A percentile compares a stretch with the other conserved stretches of the same genome.
These are phyloP conservation scores for Scaptomyza reducta DNA, from an alignment of 2,888 invertebrate genomes.

Conservation along the genomic window DNA sequence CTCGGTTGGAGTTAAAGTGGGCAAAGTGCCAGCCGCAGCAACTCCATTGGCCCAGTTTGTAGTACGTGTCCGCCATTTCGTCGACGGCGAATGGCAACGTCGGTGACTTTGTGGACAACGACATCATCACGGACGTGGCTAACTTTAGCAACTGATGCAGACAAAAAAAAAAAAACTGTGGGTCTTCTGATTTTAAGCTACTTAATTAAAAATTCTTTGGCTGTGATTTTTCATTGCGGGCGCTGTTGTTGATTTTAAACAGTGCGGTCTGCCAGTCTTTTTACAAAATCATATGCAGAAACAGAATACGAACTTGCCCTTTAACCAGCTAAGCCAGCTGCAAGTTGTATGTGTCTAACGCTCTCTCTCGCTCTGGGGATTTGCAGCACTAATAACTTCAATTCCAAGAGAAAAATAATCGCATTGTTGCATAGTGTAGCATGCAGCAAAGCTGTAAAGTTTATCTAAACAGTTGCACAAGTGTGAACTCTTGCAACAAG, in stretches of 20 bases:
- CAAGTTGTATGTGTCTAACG: constrained; percentile 6
- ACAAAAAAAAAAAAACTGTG: constrained; percentile 6
- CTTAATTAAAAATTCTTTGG: constrained; percentile 75
- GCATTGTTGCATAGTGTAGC: constrained; percentile 2
- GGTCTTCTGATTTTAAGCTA: constrained; percentile 42
- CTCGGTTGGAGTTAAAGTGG: constrained; percentile 68
- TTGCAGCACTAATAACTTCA: constrained; percentile 58
- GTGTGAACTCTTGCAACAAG: constrained; percentile 12
- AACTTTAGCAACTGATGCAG: constrained; percentile 31
- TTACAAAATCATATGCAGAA: constrained; percentile 56
- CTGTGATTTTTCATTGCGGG: constrained; percentile 48
- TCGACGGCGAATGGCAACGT: constrained; percentile 38
- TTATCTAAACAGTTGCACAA: constrained; percentile 63
- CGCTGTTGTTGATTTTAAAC: constrained; percentile 9
- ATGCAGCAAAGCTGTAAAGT: constrained; percentile 21
- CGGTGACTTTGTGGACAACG: constrained; percentile 28
- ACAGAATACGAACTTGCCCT: constrained; percentile 39
- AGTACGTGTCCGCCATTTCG: constrained; percentile 54
- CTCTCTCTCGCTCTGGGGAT: constrained; percentile 24
- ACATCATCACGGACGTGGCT: constrained; percentile 42
- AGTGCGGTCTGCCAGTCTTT: constrained; percentile 36
- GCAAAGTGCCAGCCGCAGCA: constrained; percentile 66
- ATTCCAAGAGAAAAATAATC: constrained; percentile 22
- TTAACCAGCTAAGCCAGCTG: constrained; percentile 24
- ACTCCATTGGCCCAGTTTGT: constrained; percentile 59